Evolutionary conservation across 2,888 invertebrate genomes (phyloP), one percentile per base, ranked within the genome.

Genomic region (Drosophila suboccidentalis): DNA sequence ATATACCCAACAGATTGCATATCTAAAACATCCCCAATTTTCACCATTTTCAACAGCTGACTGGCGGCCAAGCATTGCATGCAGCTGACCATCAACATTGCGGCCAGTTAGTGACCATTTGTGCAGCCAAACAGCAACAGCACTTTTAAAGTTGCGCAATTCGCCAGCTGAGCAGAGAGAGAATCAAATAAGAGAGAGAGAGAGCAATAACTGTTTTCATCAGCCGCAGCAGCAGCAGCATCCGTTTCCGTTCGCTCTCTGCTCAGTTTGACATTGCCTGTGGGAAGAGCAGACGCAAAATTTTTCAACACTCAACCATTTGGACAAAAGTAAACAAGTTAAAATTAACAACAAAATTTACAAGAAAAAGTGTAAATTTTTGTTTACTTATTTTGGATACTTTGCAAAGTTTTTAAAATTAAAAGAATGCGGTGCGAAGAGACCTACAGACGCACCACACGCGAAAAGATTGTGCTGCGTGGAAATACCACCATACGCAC

Each of bases 401-500:
- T 19, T 55, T 32, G 63, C 49, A n/a, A 70, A 62, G 44, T 32
- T 17, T 8, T 22, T 39, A 59, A 43, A 61, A 71, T 15, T 6
- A 1, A 26, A 60, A 91, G 74, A 77, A 92, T 92, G 91, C 91
- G 92, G 39, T 90, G 90, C 38, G 93, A 93, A 71, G 93, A 93
- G 74, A 92, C 92, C 32, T 92, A 90, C 83, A 91, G 92, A 54
- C 91, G 93, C 63, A 90, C 93, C 53, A 93, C 93, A 73, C 92
- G 93, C 67, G 93, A 93, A 84, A 93, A 92, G 87, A 80, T 93
- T 75, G 91, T 93, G 54, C 81, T 93, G 63, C 91, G 92, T 49
- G 93, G 93, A 9, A 93, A 93, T 77, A 93, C 92, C 50, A 90
- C 93, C 50, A 92, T 93, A 71, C 91, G 92, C 66, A 93, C 92